These are phyloP conservation scores for Cybosia mesomella DNA, from an alignment of 2,888 invertebrate species.

Conservation along the genomic window DNA sequence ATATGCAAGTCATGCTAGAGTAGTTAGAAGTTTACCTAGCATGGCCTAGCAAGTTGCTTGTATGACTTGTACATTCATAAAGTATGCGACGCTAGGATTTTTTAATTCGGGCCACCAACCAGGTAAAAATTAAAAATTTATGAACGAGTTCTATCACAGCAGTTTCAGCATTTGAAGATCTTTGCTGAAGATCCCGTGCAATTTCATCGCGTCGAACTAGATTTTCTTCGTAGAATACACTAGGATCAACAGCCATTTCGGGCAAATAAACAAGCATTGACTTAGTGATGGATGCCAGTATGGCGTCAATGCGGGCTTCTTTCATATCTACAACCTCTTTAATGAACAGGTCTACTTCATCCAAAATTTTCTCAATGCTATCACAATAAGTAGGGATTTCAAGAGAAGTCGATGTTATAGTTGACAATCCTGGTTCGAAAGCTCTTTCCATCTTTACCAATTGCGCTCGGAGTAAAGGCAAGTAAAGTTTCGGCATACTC, in stretches of 20 bases:
- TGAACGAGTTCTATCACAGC: constrained; percentile 92
- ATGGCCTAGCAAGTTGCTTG: neutral
- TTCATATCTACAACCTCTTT: constrained; percentile 92
- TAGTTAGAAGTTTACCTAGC: neutral
- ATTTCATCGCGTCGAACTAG: constrained; percentile 84
- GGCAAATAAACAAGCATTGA: constrained; percentile 89
- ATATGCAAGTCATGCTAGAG: neutral
- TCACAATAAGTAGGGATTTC: constrained; percentile 89
- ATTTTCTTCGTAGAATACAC: constrained; percentile 89
- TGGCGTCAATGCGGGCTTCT: constrained; percentile 90
- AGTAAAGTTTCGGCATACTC: constrained; percentile 89
- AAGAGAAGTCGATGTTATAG: constrained; percentile 94
- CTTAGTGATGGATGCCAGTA: constrained; percentile 88
- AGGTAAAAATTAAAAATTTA: constrained; percentile 92
- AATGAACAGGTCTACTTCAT: constrained; percentile 89
- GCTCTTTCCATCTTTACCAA: constrained; percentile 90
- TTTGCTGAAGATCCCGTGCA: constrained; percentile 75
- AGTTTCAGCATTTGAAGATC: constrained; percentile 88
- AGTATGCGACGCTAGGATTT: neutral
- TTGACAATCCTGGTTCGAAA: constrained; percentile 91
- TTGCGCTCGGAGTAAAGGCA: constrained; percentile 90
- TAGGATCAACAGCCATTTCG: constrained; percentile 87
- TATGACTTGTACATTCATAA: neutral
- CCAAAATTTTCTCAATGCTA: constrained; percentile 85
- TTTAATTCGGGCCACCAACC: no score